These are phyloP conservation scores for Philotrypesis tridentata DNA, from an alignment of 1,140 invertebrate species.

Conservation along the genomic window DNA sequence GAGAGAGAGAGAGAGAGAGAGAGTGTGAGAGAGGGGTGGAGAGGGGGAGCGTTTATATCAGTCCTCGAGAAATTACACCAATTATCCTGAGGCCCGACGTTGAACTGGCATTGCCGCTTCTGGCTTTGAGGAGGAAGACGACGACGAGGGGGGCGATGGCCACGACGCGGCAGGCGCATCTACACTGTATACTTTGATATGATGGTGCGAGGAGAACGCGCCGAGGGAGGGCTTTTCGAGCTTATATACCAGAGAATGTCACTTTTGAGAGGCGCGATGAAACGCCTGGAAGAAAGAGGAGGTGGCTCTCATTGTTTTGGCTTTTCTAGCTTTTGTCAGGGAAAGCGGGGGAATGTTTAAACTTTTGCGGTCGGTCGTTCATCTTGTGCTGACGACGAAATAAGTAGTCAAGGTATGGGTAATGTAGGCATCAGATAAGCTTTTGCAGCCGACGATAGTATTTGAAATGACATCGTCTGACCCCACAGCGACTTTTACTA, in stretches of 20 bases:
- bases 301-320: neutral
- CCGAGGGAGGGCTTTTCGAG: neutral
- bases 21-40: neutral
- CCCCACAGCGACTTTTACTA: neutral
- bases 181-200: neutral
- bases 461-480: too few species aligned
- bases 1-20: slow-evolving; percentile 36
- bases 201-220: neutral
- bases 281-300: neutral
- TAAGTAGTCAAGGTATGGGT: too few species aligned
- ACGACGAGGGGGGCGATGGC: neutral
- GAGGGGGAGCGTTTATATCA: slow-evolving; percentile 60
- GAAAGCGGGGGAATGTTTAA: neutral
- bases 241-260: neutral
- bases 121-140: neutral
- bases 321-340: neutral
- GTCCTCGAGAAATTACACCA: slow-evolving; percentile 61
- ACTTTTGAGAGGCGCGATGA: neutral
- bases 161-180: neutral
- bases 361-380: neutral
- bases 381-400: too few species aligned
- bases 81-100: slow-evolving; percentile 54
- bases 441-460: too few species aligned
- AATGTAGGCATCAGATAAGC: too few species aligned
- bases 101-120: neutral